Evolutionary conservation across 2,888 invertebrate genomes (phyloP).

Genomic region (Matsumyia berberina): DNA sequence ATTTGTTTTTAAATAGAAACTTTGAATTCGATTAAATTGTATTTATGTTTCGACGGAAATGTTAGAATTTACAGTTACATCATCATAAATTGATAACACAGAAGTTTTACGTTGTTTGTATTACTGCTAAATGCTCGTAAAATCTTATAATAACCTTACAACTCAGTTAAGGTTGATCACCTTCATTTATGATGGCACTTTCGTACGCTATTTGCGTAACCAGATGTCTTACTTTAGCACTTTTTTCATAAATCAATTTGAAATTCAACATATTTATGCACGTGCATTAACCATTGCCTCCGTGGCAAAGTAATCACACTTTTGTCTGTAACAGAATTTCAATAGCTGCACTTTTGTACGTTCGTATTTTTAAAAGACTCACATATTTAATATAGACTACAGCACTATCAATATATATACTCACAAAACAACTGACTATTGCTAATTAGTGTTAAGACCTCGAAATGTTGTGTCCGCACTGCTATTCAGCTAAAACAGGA

Average conservation of each 20-base stretch:
- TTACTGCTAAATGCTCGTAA: neutral
- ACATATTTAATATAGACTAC: neutral
- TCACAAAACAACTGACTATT: conserved; percentile 24
- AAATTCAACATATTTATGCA: neutral
- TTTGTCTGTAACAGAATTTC: neutral
- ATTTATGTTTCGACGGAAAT: neutral
- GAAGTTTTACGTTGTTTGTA: neutral
- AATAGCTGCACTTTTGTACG: neutral
- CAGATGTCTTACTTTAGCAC: conserved; percentile 2
- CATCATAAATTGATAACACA: conserved; percentile 1
- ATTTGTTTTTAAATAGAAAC: conserved; percentile 7
- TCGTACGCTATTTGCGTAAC: conserved; percentile 19
- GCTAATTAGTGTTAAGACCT: neutral
- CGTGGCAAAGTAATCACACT: conserved; percentile 31
- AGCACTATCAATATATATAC: neutral
- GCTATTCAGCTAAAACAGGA: conserved; percentile 57
- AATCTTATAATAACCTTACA: conserved; percentile 8
- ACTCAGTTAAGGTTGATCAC: neutral
- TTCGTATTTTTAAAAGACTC: no score
- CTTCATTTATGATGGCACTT: neutral
- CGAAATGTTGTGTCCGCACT: conserved; percentile 36
- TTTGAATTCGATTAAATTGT: neutral
- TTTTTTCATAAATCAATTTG: conserved; percentile 2
- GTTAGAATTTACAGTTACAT: conserved; percentile 13
- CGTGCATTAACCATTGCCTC: neutral